Conservation (phyloP, 2,888 invertebrate genomes). For the Cantharis rufa region DNA sequence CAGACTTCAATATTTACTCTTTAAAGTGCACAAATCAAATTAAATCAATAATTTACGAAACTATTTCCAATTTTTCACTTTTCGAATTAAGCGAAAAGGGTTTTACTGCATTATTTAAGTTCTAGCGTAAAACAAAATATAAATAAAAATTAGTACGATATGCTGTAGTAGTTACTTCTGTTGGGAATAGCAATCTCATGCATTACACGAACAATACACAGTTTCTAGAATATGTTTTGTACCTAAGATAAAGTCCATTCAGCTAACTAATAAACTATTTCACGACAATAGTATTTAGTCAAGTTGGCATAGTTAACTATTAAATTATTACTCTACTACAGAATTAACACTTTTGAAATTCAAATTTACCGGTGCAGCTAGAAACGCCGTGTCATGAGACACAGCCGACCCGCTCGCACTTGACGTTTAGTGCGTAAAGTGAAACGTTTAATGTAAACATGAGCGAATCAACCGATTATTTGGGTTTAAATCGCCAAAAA, state of each 20-base stretch:
- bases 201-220: constrained; percentile 14
- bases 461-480: constrained; percentile 64
- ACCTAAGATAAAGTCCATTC: constrained; percentile 18
- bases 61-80: no score
- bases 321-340: not conserved
- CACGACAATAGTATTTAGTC: constrained; percentile 5
- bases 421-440: not conserved
- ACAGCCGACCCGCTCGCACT: not conserved
- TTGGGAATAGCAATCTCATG: constrained; percentile 9
- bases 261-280: constrained; percentile 19
- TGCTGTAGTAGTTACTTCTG: not conserved
- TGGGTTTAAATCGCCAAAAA: constrained; percentile 63
- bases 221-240: constrained; percentile 19
- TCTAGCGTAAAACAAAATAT: not conserved
- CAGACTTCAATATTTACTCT: no score
- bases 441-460: constrained; percentile 47
- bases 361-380: constrained; percentile 5
- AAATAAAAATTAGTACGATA: not conserved
- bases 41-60: no score
- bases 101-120: not conserved
- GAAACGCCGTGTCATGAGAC: not conserved
- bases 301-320: not conserved
- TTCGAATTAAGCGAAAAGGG: no score
- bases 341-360: not conserved
- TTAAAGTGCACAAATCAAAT: no score